Conservation (phyloP, 2,888 invertebrate species). For the Mimas tiliae region DNA sequence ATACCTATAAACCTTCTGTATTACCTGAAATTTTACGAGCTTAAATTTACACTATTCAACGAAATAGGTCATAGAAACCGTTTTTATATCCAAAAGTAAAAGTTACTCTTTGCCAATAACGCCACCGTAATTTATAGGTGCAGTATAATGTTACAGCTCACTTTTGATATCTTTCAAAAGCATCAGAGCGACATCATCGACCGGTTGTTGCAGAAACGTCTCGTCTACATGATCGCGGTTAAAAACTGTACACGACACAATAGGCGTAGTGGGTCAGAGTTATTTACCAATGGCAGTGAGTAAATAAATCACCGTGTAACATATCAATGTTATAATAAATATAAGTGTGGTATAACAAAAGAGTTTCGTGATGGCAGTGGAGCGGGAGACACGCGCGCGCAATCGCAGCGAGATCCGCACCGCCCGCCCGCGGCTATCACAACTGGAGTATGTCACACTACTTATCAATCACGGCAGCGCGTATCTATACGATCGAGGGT, state of each 20-base stretch:
- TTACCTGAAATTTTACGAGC: neutral
- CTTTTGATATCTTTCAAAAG: constrained; percentile 48
- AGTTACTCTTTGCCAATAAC: constrained; percentile 45
- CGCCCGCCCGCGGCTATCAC: constrained; percentile 47
- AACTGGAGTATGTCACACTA: constrained; percentile 76
- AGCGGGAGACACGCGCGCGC: constrained; percentile 48
- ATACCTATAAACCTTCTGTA: neutral
- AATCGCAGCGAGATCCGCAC: constrained; percentile 37
- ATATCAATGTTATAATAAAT: constrained; percentile 66
- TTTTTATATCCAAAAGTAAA: constrained; percentile 47
- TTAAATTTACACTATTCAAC: too few relatives aligned
- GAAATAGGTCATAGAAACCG: constrained; percentile 47
- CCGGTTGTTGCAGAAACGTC: constrained; percentile 53
- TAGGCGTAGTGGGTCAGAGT: constrained; percentile 61
- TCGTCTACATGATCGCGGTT: constrained; percentile 41
- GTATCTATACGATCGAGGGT: constrained; percentile 1
- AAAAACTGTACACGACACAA: constrained; percentile 51
- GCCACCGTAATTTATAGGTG: constrained; percentile 51
- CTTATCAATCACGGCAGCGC: constrained; percentile 63
- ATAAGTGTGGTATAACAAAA: constrained; percentile 58
- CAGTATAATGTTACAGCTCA: constrained; percentile 45
- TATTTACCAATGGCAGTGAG: constrained; percentile 63
- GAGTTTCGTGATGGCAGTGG: constrained; percentile 61
- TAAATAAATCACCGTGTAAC: constrained; percentile 72
- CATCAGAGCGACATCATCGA: constrained; percentile 50